Percentiles rank a stretch among this genome's conserved stretches.
These are phyloP conservation scores for Illadopsis cleaveri DNA, from an alignment of 2,113 vertebrate genomes.

Conservation along the genomic window DNA sequence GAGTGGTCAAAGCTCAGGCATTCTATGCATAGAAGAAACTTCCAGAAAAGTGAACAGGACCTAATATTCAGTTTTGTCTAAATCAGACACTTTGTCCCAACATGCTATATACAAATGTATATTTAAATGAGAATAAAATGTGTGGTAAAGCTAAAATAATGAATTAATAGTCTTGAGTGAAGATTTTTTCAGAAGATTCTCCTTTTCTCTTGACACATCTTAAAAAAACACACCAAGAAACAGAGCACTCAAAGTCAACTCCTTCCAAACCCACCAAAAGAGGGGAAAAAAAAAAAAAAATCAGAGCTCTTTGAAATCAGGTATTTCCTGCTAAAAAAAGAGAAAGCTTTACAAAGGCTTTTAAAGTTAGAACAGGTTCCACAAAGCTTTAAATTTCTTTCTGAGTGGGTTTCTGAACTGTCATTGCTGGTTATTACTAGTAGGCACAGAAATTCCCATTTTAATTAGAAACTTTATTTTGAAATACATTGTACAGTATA, in stretches of 20 bases:
- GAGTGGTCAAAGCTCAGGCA: not conserved
- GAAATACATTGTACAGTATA: constrained; percentile 58
- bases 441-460: constrained; percentile 62
- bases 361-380: not conserved
- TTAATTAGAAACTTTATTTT: constrained; percentile 68
- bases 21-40: not conserved
- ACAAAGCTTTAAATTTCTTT: not conserved
- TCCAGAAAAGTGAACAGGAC: not conserved
- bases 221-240: not conserved
- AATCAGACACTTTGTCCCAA: not conserved
- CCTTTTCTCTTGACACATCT: not conserved
- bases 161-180: not conserved
- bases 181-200: not conserved
- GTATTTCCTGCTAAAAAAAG: not conserved
- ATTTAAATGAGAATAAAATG: not conserved
- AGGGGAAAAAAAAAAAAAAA: not conserved
- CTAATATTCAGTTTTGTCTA: not conserved
- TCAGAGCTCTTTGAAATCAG: not conserved
- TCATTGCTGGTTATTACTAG: constrained; percentile 8
- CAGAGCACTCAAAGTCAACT: not conserved
- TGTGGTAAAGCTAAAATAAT: not conserved
- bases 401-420: not conserved
- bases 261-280: not conserved
- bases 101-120: not conserved
- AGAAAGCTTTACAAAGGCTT: not conserved